Evolutionary conservation across 2,888 invertebrate species (phyloP).

Genomic region (Chesias legatella): DNA sequence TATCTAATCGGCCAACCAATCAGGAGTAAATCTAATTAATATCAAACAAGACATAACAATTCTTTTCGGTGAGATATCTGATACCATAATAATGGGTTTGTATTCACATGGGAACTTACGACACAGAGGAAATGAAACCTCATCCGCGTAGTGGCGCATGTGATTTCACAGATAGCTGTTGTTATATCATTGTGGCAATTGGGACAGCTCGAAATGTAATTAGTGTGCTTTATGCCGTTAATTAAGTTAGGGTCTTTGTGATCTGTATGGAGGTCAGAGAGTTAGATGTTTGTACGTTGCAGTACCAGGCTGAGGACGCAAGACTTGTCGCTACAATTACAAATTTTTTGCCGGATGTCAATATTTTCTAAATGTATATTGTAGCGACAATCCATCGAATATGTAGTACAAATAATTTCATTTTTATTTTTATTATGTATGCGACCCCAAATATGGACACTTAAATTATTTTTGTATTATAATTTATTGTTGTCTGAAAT

Average conservation of each 20-base stretch:
- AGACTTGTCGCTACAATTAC: too few relatives aligned
- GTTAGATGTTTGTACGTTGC: too few relatives aligned
- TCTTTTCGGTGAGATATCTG: not conserved
- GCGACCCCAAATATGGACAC: too few relatives aligned
- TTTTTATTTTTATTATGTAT: too few relatives aligned
- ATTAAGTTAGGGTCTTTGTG: not conserved
- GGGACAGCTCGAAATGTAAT: slow-evolving; percentile 8
- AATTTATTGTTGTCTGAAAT: too few relatives aligned
- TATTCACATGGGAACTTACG: not conserved
- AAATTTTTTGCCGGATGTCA: too few relatives aligned
- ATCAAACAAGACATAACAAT: not conserved
- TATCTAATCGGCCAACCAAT: not conserved
- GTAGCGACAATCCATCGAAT: too few relatives aligned
- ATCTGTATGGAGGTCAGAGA: too few relatives aligned
- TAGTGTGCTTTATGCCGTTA: slow-evolving; percentile 1
- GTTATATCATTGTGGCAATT: not conserved
- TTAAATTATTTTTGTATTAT: too few relatives aligned
- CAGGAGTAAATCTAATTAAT: not conserved
- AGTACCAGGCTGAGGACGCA: too few relatives aligned
- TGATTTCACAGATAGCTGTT: slow-evolving; percentile 2
- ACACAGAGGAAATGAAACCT: not conserved
- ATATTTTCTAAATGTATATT: too few relatives aligned
- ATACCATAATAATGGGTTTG: not conserved
- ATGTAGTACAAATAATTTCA: too few relatives aligned
- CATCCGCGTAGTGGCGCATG: slow-evolving; percentile 10